Percentiles rank a stretch among this genome's conserved stretches.
These are phyloP conservation scores for Leiothrix lutea DNA, from an alignment of 2,113 vertebrate genomes.

Conservation along the genomic window DNA sequence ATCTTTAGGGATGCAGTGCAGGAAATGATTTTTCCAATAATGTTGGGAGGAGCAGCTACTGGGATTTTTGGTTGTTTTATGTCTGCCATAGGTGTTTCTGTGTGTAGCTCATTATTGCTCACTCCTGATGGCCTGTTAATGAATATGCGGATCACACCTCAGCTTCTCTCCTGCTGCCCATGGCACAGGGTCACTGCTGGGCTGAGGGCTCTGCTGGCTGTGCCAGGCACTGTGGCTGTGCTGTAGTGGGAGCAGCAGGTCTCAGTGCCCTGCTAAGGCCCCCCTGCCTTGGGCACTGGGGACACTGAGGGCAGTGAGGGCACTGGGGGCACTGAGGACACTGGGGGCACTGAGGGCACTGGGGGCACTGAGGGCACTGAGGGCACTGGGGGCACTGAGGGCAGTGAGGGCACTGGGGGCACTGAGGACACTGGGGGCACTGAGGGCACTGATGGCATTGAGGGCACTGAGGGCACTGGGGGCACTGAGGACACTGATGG, in stretches of 20 bases:
- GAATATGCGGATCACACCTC: background rate
- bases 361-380: background rate
- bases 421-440: no score
- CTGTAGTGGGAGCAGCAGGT: rapidly evolving
- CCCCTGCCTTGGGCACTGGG: rapidly evolving
- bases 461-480: no score
- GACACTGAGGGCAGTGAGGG: background rate
- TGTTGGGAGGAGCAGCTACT: background rate
- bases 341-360: no score
- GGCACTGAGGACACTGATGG: no score
- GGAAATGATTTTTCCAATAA: background rate
- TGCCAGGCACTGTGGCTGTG: background rate
- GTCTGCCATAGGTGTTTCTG: background rate
- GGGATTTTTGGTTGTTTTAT: background rate
- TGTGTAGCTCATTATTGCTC: background rate
- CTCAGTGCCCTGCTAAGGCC: background rate
- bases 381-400: background rate
- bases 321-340: no score
- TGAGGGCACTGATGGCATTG: no score
- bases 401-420: background rate
- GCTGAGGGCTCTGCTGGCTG: background rate
- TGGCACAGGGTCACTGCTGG: background rate
- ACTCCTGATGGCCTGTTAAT: background rate
- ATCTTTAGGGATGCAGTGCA: background rate
- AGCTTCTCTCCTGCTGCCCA: background rate